Base-by-base conservation (phyloP, 2,113 vertebrate species). In the Dunckerocampus dactyliophorus region DNA sequence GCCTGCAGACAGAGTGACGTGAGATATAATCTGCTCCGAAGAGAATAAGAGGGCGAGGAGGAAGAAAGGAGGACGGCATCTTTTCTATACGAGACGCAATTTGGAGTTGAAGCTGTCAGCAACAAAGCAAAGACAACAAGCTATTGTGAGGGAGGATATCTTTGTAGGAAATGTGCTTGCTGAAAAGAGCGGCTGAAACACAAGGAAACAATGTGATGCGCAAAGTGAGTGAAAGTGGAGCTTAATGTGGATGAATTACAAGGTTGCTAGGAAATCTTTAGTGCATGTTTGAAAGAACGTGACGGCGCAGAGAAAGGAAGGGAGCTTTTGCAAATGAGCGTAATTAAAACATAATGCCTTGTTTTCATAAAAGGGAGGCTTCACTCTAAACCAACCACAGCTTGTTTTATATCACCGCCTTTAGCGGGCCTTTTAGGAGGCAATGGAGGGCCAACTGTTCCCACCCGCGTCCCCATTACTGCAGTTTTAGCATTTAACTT, bases 11-110 rank as follows among this genome's bases (percentile, higher is more conserved):
- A 79, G 66, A 82, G 66, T 69, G 75, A 88, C 82, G 72, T 67
- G 58, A 78, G 82, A 82, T 82, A 72, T 82, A 87, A 88, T 89
- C 82, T 82, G 63, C 70, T 81, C 79, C 67, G 48, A 59, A 72
- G 50, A 69, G 72, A 77, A 71, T 64, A 75, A 78, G 50, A 72
- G 69, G 31, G 20, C 68, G 69, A 55, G 46, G 0, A 47, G 51
- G 48, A 42, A 69, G 43, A 72, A 69, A 62, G 15, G 28, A 62
- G 71, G 63, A 70, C 59, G 47, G 9, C 59, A 14, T 31, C 37
- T 72, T 14, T 75, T 79, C 72, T 68, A 68, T 63, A 42, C 37
- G 63, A 34, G 22, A 68, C 34, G 71, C 63, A 67, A 84, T 78
- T 69, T 48, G 63, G 56, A 75, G 62, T 63, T 75, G 65, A 72